Percentiles rank a stretch among this genome's conserved stretches.
phyloP scores from a whole-genome alignment of 2,797 vertebrate genomes.

The Schizothorax lantsangensis region DNA sequence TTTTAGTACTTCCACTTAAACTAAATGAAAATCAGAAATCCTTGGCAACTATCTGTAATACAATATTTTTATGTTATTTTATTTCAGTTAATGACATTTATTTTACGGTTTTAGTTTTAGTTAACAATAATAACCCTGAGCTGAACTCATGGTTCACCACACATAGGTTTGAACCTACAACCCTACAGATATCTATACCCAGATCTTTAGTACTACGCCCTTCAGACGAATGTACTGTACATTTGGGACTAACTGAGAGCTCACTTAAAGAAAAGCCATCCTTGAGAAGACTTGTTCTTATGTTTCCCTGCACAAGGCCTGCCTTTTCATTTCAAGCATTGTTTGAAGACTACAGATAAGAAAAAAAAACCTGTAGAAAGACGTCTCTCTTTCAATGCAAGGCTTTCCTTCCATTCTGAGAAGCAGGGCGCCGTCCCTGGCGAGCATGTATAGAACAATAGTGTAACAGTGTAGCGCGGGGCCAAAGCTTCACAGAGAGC shows the following conservation, averaged over 20 bases:
- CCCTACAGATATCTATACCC: slow-evolving; percentile 19
- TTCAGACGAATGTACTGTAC: slow-evolving; percentile 25
- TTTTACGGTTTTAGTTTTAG: not conserved
- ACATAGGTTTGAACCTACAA: not conserved
- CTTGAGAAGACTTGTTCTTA: slow-evolving; percentile 45
- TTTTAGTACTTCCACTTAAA: not conserved
- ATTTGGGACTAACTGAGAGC: slow-evolving; percentile 6
- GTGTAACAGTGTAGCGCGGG: slow-evolving; percentile 30
- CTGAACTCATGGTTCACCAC: slow-evolving; percentile 6
- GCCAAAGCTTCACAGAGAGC: slow-evolving; percentile 44
- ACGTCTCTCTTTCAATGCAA: slow-evolving; percentile 68
- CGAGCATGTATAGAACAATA: slow-evolving; percentile 58
- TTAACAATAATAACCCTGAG: slow-evolving; percentile 10
- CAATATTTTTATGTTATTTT: not conserved
- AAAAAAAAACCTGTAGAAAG: slow-evolving; percentile 53
- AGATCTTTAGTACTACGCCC: slow-evolving; percentile 27
- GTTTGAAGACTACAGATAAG: slow-evolving; percentile 50
- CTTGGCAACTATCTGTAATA: not conserved
- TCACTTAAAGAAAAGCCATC: slow-evolving; percentile 29
- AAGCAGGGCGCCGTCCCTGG: slow-evolving; percentile 59
- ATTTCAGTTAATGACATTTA: not conserved
- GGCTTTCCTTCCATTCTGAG: slow-evolving; percentile 80
- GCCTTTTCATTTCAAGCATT: slow-evolving; percentile 53
- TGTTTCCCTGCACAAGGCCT: slow-evolving; percentile 51
- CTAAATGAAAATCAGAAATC: not conserved